Conservation (phyloP, 2,888 invertebrate species). For the Fragum whitleyi region DNA sequence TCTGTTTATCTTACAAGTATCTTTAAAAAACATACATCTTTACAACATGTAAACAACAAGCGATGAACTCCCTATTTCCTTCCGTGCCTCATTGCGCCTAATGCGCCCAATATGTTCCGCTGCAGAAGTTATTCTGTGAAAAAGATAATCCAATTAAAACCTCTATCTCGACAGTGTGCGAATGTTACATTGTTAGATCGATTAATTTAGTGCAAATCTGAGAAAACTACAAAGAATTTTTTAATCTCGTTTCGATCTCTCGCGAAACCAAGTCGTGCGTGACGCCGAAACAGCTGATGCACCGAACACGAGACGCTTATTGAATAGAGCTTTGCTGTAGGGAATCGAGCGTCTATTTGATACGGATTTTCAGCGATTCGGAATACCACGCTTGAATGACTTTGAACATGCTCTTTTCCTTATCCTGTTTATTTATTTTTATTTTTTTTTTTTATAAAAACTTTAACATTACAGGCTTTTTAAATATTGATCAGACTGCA, state of each 20-base stretch:
- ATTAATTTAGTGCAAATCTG: slow-evolving; percentile 11
- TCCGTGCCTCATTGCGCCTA: too few species aligned
- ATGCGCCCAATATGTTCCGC: background rate
- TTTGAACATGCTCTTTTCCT: slow-evolving; percentile 9
- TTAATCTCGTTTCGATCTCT: slow-evolving; percentile 21
- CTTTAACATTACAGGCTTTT: too few species aligned
- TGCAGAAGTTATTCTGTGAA: background rate
- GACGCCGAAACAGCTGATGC: slow-evolving; percentile 30
- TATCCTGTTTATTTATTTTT: too few species aligned
- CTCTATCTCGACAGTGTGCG: background rate
- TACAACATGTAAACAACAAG: too few species aligned
- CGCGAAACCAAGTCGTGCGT: slow-evolving; percentile 23
- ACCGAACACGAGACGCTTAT: slow-evolving; percentile 32
- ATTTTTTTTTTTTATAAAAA: too few species aligned
- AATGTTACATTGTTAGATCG: slow-evolving; percentile 4
- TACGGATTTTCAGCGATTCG: slow-evolving; percentile 26
- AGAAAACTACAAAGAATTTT: slow-evolving; percentile 11
- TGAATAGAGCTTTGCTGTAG: slow-evolving; percentile 30
- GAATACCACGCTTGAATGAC: slow-evolving; percentile 21
- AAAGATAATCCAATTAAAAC: background rate
- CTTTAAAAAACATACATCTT: too few species aligned
- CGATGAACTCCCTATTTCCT: too few species aligned
- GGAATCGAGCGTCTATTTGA: slow-evolving; percentile 26
- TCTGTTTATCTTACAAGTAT: too few species aligned
- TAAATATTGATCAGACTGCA: too few species aligned